A percentile compares a stretch with the other conserved stretches of the same genome.
These are phyloP conservation scores for Glossophaga mutica DNA, from an alignment of 2,797 vertebrate genomes.

Conservation along the genomic window DNA sequence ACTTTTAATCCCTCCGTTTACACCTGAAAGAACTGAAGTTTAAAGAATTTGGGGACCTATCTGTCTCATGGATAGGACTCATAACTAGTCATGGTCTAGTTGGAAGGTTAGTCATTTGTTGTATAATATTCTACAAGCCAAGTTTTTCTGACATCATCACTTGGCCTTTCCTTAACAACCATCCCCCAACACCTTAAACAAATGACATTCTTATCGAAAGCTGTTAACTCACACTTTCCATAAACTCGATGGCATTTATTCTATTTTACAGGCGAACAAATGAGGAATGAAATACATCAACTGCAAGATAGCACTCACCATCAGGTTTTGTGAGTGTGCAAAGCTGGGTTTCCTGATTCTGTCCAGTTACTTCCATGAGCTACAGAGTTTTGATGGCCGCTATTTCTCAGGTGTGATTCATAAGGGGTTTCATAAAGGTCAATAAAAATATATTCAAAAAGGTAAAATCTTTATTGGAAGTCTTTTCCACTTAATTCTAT, in stretches of 20 bases:
- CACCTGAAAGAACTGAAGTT: not conserved
- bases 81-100: not conserved
- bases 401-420: slow-evolving; percentile 4
- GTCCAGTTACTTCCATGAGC: not conserved
- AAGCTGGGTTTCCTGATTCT: slow-evolving; percentile 9
- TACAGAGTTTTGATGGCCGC: not conserved
- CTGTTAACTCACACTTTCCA: slow-evolving; percentile 10
- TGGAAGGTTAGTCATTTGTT: not conserved
- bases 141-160: not conserved
- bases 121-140: not conserved
- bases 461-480: not conserved
- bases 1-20: not conserved
- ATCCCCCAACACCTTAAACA: not conserved
- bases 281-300: not conserved
- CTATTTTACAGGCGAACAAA: slow-evolving; percentile 15
- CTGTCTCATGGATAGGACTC: not conserved
- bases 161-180: not conserved
- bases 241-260: not conserved
- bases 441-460: not conserved
- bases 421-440: not conserved
- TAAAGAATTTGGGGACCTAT: not conserved
- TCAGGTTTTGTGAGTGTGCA: not conserved
- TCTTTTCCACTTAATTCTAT: not conserved
- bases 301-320: not conserved
- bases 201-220: not conserved